Conservation (phyloP, 2,797 vertebrate species). For the Taeniopygia guttata region DNA sequence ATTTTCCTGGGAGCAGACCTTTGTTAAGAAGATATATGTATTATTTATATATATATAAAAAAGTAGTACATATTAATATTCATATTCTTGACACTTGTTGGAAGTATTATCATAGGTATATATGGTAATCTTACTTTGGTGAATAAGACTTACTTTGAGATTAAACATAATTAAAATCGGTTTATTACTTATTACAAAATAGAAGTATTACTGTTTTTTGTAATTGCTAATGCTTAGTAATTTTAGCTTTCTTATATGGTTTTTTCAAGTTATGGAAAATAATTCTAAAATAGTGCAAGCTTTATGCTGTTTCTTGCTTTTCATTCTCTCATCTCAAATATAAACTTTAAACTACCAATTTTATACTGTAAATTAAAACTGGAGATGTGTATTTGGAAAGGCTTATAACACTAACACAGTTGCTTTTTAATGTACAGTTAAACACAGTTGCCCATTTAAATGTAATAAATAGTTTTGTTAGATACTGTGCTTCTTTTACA, state of each 20-base stretch:
- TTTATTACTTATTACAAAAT: background rate
- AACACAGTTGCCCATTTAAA: background rate
- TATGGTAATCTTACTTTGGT: background rate
- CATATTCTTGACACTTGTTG: background rate
- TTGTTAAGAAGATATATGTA: background rate
- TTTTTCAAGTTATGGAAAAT: background rate
- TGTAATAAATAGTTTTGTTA: background rate
- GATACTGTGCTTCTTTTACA: slow-evolving; percentile 20
- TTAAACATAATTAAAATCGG: background rate
- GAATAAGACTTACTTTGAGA: background rate
- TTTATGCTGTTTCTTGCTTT: background rate
- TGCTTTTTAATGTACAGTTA: no score
- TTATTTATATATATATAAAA: background rate
- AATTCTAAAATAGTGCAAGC: background rate
- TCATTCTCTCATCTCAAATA: background rate
- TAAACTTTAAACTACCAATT: background rate
- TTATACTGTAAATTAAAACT: background rate
- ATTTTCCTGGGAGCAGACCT: background rate
- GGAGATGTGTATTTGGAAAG: background rate
- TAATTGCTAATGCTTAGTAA: background rate
- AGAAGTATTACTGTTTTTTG: background rate
- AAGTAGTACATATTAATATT: background rate
- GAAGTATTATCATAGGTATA: background rate
- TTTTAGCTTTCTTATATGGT: background rate
- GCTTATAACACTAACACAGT: background rate